Conservation (phyloP, 2,113 vertebrate species). For the Gymnarchus niloticus region DNA sequence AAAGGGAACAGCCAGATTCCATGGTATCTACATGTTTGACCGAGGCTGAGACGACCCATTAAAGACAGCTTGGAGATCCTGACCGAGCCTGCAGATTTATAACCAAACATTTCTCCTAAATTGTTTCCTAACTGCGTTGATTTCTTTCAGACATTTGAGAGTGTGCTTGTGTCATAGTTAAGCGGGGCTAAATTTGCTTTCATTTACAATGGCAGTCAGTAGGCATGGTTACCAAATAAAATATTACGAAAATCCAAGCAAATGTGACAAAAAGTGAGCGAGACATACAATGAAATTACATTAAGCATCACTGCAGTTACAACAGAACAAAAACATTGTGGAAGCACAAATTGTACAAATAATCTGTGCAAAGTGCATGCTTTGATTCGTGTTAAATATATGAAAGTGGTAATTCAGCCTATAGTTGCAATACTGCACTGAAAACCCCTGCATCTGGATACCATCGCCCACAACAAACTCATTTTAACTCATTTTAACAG, state of each 20-base stretch:
- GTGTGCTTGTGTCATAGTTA: too few species aligned
- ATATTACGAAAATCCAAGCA: neutral
- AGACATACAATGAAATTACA: neutral
- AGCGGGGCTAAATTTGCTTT: too few species aligned
- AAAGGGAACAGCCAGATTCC: too few species aligned
- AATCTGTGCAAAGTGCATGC: neutral
- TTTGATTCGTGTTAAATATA: neutral
- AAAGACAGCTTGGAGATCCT: too few species aligned
- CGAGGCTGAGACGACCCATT: too few species aligned
- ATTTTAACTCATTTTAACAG: neutral
- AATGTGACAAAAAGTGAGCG: neutral
- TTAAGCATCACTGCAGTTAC: neutral
- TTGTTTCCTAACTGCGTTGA: too few species aligned
- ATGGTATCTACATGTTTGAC: too few species aligned
- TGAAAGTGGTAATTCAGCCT: neutral
- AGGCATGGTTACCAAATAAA: neutral
- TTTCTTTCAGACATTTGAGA: too few species aligned
- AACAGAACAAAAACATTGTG: neutral
- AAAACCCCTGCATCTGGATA: neutral
- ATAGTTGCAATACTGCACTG: neutral
- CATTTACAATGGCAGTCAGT: too few species aligned
- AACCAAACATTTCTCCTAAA: too few species aligned
- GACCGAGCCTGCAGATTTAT: too few species aligned
- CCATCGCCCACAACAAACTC: neutral
- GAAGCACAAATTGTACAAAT: neutral